A percentile compares a stretch with the other conserved stretches of the same genome.
Evolutionary conservation across 2,797 vertebrate species (phyloP).

Genomic region (Notamacropus eugenii): DNA sequence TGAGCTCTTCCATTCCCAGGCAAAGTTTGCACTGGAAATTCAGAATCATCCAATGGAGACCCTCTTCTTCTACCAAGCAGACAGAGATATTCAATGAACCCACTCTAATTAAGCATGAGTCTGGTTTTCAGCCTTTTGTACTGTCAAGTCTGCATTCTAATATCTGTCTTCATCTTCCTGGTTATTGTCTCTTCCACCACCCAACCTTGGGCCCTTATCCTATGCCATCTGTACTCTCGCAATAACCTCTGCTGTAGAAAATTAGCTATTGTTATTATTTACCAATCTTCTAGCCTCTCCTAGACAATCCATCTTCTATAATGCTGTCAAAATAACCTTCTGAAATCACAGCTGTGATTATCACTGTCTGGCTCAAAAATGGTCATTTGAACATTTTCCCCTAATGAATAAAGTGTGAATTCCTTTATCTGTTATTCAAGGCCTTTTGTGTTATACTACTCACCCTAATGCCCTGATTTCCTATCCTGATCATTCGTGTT

Average conservation of each 20-base stretch:
- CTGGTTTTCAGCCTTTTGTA: background rate
- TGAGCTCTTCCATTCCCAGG: background rate
- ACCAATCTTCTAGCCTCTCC: background rate
- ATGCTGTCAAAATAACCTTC: background rate
- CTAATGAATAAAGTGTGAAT: background rate
- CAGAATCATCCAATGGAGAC: background rate
- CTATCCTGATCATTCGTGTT: background rate
- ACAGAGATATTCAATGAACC: background rate
- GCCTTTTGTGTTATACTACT: background rate
- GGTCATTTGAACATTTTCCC: background rate
- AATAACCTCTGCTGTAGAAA: background rate
- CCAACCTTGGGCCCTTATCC: background rate
- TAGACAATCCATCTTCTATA: background rate
- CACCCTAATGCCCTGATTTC: background rate
- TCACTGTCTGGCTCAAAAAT: background rate
- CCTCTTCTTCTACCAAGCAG: background rate
- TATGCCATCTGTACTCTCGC: background rate
- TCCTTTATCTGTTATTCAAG: background rate
- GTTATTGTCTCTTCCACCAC: background rate
- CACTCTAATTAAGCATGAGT: background rate
- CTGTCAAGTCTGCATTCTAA: background rate
- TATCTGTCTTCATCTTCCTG: background rate
- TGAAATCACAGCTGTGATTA: background rate
- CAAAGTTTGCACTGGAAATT: background rate
- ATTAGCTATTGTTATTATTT: background rate